Evolutionary conservation across 2,797 vertebrate genomes (phyloP).

Genomic region (Fistularia commersonii): DNA sequence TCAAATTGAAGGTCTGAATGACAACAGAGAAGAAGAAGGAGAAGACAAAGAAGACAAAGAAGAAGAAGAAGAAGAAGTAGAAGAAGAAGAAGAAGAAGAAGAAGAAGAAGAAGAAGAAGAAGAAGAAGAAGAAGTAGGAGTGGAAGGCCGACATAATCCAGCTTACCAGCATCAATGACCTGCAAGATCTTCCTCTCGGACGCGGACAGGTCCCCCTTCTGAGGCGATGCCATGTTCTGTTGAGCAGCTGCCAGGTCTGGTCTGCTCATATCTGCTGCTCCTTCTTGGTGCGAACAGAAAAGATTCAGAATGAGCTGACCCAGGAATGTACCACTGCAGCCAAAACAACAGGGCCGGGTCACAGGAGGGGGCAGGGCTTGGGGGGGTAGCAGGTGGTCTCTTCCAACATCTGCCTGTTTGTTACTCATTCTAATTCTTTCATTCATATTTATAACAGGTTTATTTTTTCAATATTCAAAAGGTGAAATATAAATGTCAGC

Average conservation of each 20-base stretch:
- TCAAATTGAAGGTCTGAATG: no score
- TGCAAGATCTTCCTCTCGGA: slow-evolving; percentile 80
- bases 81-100: neutral
- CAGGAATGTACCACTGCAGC: slow-evolving; percentile 32
- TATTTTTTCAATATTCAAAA: no score
- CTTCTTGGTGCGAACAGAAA: neutral
- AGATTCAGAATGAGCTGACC: slow-evolving; percentile 2
- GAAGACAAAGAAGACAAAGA: no score
- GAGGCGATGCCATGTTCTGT: slow-evolving; percentile 68
- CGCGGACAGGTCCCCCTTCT: slow-evolving; percentile 73
- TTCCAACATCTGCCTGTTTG: no score
- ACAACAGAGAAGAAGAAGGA: no score
- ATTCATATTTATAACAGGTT: no score
- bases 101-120: neutral
- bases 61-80: neutral
- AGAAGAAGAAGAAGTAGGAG: neutral
- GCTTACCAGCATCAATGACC: slow-evolving; percentile 77
- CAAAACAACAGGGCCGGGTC: neutral
- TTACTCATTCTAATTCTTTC: no score
- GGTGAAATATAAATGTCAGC: no score
- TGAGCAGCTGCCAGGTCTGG: neutral
- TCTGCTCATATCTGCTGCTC: neutral
- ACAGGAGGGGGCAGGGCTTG: no score
- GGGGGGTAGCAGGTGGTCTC: no score
- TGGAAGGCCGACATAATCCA: neutral